phyloP scores from a whole-genome alignment of 2,888 invertebrate genomes.

The Nymphalis urticae region DNA sequence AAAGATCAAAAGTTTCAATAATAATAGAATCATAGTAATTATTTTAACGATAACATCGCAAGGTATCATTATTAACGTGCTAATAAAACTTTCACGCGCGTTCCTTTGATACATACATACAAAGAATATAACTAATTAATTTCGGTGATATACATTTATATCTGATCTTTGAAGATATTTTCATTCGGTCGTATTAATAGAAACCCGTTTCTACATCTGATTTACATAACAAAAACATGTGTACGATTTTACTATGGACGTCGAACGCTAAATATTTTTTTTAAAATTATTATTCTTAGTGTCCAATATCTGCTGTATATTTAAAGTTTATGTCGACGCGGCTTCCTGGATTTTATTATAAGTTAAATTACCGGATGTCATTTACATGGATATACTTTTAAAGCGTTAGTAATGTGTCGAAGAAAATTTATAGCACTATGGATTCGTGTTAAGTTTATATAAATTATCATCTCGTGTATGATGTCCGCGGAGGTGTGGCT shows the following conservation, averaged over 20 bases:
- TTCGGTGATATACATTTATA: constrained; percentile 30
- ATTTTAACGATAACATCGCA: constrained; percentile 15
- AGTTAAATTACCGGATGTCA: too few relatives aligned
- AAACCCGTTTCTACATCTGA: constrained; percentile 23
- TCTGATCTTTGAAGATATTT: constrained; percentile 30
- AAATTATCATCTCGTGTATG: too few relatives aligned
- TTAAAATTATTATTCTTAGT: background rate
- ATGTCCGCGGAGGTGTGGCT: too few relatives aligned
- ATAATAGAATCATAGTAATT: constrained; percentile 18
- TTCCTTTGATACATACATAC: constrained; percentile 26
- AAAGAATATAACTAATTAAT: constrained; percentile 32
- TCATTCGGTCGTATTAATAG: constrained; percentile 28
- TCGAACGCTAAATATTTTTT: constrained; percentile 11
- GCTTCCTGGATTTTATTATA: background rate
- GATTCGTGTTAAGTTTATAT: too few relatives aligned
- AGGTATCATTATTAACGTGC: constrained; percentile 26
- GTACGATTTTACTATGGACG: constrained; percentile 16
- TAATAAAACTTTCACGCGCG: constrained; percentile 32
- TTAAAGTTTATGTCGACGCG: too few relatives aligned
- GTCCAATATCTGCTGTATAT: background rate
- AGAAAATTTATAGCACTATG: too few relatives aligned
- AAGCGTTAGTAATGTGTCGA: too few relatives aligned
- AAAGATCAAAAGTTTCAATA: constrained; percentile 23
- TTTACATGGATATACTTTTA: too few relatives aligned
- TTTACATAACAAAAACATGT: constrained; percentile 27